Conservation (phyloP, 1,140 invertebrate species). For the Oncopodura yosiiana region DNA sequence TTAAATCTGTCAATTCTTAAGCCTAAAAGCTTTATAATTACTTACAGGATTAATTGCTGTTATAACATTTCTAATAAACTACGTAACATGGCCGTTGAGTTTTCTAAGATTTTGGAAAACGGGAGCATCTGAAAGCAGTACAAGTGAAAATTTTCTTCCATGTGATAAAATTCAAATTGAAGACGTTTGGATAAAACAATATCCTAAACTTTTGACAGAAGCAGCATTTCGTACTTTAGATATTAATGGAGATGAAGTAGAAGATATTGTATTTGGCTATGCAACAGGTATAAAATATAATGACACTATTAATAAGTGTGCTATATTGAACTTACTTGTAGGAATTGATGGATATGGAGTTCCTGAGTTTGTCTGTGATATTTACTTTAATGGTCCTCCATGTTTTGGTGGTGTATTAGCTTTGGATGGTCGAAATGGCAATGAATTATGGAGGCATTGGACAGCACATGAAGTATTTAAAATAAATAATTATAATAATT, state of each 20-base stretch:
- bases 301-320: not conserved
- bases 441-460: constrained; percentile 66
- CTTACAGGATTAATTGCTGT: constrained; percentile 49
- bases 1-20: constrained; percentile 23
- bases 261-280: constrained; percentile 69
- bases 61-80: constrained; percentile 54
- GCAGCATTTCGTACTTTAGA: constrained; percentile 60
- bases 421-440: constrained; percentile 59
- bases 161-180: constrained; percentile 58
- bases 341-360: constrained; percentile 46
- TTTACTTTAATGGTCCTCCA: constrained; percentile 55
- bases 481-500: no score
- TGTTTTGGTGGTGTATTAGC: constrained; percentile 70
- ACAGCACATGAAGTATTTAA: constrained; percentile 59
- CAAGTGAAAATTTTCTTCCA: constrained; percentile 42
- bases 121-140: constrained; percentile 34
- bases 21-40: constrained; percentile 17
- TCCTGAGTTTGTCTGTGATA: constrained; percentile 49
- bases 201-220: constrained; percentile 66
- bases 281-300: constrained; percentile 53
- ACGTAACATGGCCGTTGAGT: constrained; percentile 52
- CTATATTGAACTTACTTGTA: constrained; percentile 24
- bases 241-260: constrained; percentile 60
- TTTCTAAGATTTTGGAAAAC: constrained; percentile 48
- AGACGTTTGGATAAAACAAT: constrained; percentile 59